Base-by-base conservation (phyloP, 2,888 invertebrate species). In the Drosophila demipolita region DNA sequence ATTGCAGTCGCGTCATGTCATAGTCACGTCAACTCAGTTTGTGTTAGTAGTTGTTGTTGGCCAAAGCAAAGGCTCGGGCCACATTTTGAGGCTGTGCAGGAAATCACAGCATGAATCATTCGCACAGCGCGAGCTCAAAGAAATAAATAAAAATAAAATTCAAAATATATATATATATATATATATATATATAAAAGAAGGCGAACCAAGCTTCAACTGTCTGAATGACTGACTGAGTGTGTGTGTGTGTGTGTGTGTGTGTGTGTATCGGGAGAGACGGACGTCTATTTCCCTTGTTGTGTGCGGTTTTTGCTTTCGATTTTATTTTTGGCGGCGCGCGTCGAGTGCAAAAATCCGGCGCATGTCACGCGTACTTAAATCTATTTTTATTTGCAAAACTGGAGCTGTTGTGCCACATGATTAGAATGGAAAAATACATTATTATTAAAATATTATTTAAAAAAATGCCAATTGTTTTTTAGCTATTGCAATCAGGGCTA, bases 31-130 rank as follows among this genome's bases (percentile, higher is more conserved):
- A 91, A 89, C 66, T 75, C 58, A 42, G 71, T 79, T 89, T 84
- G 83, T 79, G 83, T 74, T 84, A 73, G 74, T 67, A 72, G 74
- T 67, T 62, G 29, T 64, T 64, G 73, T 64, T 71, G 75, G 67
- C 64, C 73, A 79, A 73, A 73, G 87, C 87, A 40, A 57, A 57
- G 75, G 66, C 82, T 73, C 54, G 78, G 73, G 65, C 87, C 75
- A 72, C 87, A 58, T 53, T 86, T 81, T 81, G 87, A 87, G 68
- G 82, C 82, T 83, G 82, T 81, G 75, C 87, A 90, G 87, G 87
- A 90, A 89, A 90, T 90, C 91, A 83, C 90, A 90, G 90, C 91
- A 91, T 91, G 91, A 91, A 85, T 91, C 91, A 91, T 80, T 78
- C 68, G 75, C 71, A 71, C 75, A 71, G 85, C 82, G 80, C 75